These are phyloP conservation scores for Darevskia nairensis DNA, from an alignment of 2,797 vertebrate genomes.

Conservation along the genomic window DNA sequence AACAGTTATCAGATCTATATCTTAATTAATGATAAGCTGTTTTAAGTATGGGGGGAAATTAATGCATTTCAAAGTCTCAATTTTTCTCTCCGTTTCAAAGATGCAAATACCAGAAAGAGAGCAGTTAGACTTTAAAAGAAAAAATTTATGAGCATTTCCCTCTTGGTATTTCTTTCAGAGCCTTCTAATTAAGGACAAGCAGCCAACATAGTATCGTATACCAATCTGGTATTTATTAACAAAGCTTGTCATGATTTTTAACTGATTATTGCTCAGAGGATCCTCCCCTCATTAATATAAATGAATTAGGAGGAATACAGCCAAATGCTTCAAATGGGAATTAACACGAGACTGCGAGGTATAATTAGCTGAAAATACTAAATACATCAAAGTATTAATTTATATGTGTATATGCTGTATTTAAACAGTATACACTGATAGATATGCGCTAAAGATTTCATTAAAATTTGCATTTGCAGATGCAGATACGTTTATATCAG, in stretches of 20 bases:
- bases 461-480: background rate
- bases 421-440: slow-evolving; percentile 56
- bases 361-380: slow-evolving; percentile 73
- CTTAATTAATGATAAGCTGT: slow-evolving; percentile 71
- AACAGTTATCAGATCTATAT: slow-evolving; percentile 49
- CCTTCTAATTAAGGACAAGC: slow-evolving; percentile 73
- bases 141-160: slow-evolving; percentile 68
- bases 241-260: slow-evolving; percentile 75
- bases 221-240: slow-evolving; percentile 76
- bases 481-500: background rate
- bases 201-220: slow-evolving; percentile 63
- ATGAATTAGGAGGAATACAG: slow-evolving; percentile 72
- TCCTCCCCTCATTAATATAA: slow-evolving; percentile 76
- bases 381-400: slow-evolving; percentile 73
- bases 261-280: slow-evolving; percentile 74
- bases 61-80: slow-evolving; percentile 54
- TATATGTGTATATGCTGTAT: slow-evolving; percentile 49
- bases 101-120: slow-evolving; percentile 70
- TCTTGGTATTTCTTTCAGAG: slow-evolving; percentile 66
- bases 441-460: background rate
- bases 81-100: slow-evolving; percentile 60
- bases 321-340: slow-evolving; percentile 74
- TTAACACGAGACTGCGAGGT: slow-evolving; percentile 71
- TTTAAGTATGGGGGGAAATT: slow-evolving; percentile 57
- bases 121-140: slow-evolving; percentile 68